phyloP scores from a whole-genome alignment of 2,113 vertebrate genomes.

The Lynx canadensis region DNA sequence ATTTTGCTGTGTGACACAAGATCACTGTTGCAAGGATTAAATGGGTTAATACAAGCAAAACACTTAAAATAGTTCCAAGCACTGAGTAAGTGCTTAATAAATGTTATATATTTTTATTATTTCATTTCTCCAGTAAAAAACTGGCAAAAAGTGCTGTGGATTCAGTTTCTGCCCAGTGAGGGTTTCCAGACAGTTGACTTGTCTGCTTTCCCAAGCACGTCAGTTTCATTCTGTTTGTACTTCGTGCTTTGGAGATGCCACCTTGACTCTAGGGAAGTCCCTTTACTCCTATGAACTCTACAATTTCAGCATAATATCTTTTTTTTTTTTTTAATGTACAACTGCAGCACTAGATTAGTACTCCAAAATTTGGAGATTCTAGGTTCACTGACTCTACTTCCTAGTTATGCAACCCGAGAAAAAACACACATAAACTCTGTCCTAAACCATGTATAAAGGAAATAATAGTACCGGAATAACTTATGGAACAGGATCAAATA shows the following conservation, averaged over 20 bases:
- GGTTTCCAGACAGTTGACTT: not conserved
- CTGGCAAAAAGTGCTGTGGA: not conserved
- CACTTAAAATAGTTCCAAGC: not conserved
- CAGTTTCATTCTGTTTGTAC: not conserved
- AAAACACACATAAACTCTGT: not conserved
- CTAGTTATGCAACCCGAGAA: not conserved
- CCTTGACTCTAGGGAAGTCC: not conserved
- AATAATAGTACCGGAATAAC: not conserved
- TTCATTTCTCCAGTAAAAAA: not conserved
- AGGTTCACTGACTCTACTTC: not conserved
- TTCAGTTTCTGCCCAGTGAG: not conserved
- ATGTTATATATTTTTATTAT: not conserved
- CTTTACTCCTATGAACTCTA: not conserved
- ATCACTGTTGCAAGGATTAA: not conserved
- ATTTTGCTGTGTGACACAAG: not conserved
- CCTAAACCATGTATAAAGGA: not conserved
- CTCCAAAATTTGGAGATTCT: not conserved
- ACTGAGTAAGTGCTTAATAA: not conserved
- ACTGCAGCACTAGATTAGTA: not conserved
- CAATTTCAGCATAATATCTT: not conserved
- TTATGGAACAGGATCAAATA: not conserved
- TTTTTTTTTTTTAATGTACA: not conserved
- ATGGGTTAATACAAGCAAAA: not conserved
- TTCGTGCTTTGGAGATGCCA: not conserved
- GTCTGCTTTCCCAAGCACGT: not conserved